Base-by-base conservation (phyloP, 2,113 vertebrate species). In the Cyrtonyx montezumae region DNA sequence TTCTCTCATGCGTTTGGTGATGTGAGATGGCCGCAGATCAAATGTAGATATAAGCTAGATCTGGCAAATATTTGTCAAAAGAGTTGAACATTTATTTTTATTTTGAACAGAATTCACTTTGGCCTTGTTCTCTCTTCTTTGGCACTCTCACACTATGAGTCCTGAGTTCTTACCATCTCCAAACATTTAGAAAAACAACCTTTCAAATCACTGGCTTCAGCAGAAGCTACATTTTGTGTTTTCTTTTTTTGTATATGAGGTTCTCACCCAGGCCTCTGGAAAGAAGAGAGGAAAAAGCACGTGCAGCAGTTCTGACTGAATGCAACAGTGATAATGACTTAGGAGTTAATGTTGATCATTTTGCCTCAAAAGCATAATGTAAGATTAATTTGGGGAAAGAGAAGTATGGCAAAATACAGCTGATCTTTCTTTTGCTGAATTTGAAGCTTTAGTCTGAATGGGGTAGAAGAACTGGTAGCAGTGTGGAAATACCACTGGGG, bases 271-370 rank as follows among this genome's bases (percentile, higher is more conserved):
- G 3, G 4, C 18, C 12, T 67, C 20, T 8, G 8, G 37, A 67
- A 75, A 42, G 13, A 40, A 45, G n/a, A 34, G 59, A 70, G 51
- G 32, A 8, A 20, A 45, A 66, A 32, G 9, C 2, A n/a, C 66
- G 3, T 21, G 42, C 65, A 80, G 22, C 19, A 22, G 10, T 87
- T 69, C 36, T 80, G 61, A 22, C 37, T 71, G 77, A 67, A 59
- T 1, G 2, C 59, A 90, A 0, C 42, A 40, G 8, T 7, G 53
- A 4, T 34, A 78, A 8, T 0, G 0, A 56, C 30, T 42, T 45
- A 55, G 34, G 70, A n/a, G 71, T 42, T 42, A 30, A 32, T 3
- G 13, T 7, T 59, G 74, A 59, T 42, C 45, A 42, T 65, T 84
- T 65, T 91, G 34, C 43, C 21, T 49, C 53, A n/a, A 11, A 28